These are phyloP conservation scores for Drosophila ambigua DNA, from an alignment of 1,140 invertebrate genomes.

Conservation along the genomic window DNA sequence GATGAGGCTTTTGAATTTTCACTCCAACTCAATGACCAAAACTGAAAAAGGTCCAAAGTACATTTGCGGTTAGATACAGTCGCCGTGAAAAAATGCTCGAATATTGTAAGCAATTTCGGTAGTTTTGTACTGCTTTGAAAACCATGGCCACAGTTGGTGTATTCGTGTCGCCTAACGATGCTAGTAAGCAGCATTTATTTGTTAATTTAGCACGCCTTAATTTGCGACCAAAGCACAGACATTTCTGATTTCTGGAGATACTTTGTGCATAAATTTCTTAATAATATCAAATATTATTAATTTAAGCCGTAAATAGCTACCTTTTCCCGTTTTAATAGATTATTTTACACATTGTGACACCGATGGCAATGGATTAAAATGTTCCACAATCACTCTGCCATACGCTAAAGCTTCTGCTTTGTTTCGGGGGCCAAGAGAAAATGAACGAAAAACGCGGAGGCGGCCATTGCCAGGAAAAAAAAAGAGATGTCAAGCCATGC, in stretches of 20 bases:
- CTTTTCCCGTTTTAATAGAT: slow-evolving; percentile 48
- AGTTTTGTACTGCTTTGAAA: slow-evolving; percentile 75
- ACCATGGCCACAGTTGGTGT: slow-evolving; percentile 79
- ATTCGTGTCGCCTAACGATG: slow-evolving; percentile 83
- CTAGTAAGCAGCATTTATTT: slow-evolving; percentile 75
- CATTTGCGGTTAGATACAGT: slow-evolving; percentile 61
- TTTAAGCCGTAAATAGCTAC: slow-evolving; percentile 32
- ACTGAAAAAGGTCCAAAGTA: slow-evolving; percentile 37
- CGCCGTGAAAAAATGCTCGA: neutral
- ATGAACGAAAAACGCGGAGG: slow-evolving; percentile 31
- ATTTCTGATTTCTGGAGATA: slow-evolving; percentile 83
- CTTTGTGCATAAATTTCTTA: slow-evolving; percentile 64
- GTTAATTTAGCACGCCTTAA: slow-evolving; percentile 77
- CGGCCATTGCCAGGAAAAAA: slow-evolving; percentile 9
- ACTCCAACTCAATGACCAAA: slow-evolving; percentile 12
- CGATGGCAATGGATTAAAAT: slow-evolving; percentile 57
- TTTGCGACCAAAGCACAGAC: slow-evolving; percentile 83
- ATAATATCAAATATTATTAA: slow-evolving; percentile 16
- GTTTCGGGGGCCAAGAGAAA: slow-evolving; percentile 49
- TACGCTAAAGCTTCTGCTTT: slow-evolving; percentile 30
- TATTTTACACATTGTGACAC: slow-evolving; percentile 52
- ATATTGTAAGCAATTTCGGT: neutral
- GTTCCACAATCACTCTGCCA: slow-evolving; percentile 27
- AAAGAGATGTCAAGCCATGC: too few relatives aligned
- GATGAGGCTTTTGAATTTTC: slow-evolving; percentile 16